Base-by-base conservation (phyloP, 2,797 vertebrate genomes). In the Pipistrellus pipistrellus region DNA sequence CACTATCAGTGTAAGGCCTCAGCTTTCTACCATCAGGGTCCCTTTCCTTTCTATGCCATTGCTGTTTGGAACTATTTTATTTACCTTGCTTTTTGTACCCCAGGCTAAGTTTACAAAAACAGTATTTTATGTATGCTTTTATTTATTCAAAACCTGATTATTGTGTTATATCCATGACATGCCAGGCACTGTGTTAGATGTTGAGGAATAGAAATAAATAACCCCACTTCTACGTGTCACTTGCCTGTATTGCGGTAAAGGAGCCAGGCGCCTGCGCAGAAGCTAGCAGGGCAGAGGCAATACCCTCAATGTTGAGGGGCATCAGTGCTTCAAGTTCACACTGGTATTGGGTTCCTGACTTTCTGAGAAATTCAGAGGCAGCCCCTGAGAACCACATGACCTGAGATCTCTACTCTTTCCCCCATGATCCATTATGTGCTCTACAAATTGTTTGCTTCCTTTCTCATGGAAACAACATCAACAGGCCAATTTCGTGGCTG, bases 181-280 rank as follows among this genome's bases (percentile, higher is more conserved):
- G 18, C 59, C 55, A 55, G 44, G 10, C 3, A 0, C 57, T 59
- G 2, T 85, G 25, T 59, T 85, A 46, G 38, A 46, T 48, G 25
- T 17, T 59, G 25, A 25, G 46, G 27, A 51, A 73, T 44, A 15
- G n/a, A 81, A 82, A 27, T 5, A 35, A 66, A 57, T 27, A 44
- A 32, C 10, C 6, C 25, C 6, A 6, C 64, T 71, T 64, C 44
- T 51, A 57, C 38, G 38, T 69, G 5, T 23, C 21, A 32, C 66
- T 44, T 9, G 2, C 17, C 27, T 78, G 7, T 4, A 2, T 81
- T 85, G n/a, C 30, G n/a, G 25, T 41, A 27, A 84, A 20, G 8
- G 62, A 80, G 13, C 6, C 35, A 11, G 23, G 14, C 0, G 0
- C 25, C 53, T 55, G 23, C 0, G 0, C 27, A 69, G 57, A 77